phyloP scores from a whole-genome alignment of 2,888 invertebrate genomes.

The Erebia palarica region DNA sequence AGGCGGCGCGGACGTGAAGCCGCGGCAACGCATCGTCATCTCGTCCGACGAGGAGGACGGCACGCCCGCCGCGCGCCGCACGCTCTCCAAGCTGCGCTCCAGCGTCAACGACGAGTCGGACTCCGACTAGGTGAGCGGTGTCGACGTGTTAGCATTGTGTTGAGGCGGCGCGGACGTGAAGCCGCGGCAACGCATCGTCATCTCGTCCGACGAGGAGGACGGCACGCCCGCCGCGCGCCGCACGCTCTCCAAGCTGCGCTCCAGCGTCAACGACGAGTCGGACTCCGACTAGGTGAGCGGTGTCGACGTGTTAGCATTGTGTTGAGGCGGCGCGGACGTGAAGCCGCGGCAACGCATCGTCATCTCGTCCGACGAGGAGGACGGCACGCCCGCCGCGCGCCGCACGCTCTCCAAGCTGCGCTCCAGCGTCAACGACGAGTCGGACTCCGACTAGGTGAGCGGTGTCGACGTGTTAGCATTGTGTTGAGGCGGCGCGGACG shows the following conservation, averaged over 20 bases:
- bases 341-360: conserved; percentile 80
- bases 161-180: conserved; percentile 68
- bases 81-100: conserved; percentile 74
- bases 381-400: conserved; percentile 75
- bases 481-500: conserved; percentile 61
- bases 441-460: conserved; percentile 52
- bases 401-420: conserved; percentile 76
- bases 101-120: conserved; percentile 72
- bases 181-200: conserved; percentile 79
- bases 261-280: conserved; percentile 69
- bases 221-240: conserved; percentile 75
- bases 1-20: conserved; percentile 76
- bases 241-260: conserved; percentile 74
- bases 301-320: too few relatives aligned
- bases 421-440: conserved; percentile 69
- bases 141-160: too few relatives aligned
- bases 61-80: conserved; percentile 74
- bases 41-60: conserved; percentile 80
- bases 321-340: conserved; percentile 68
- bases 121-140: conserved; percentile 42
- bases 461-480: not conserved
- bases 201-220: conserved; percentile 80
- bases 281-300: conserved; percentile 49
- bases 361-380: conserved; percentile 80
- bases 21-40: conserved; percentile 79